Evolutionary conservation across 2,113 vertebrate genomes (phyloP).

Genomic region (Spermophilus dauricus): DNA sequence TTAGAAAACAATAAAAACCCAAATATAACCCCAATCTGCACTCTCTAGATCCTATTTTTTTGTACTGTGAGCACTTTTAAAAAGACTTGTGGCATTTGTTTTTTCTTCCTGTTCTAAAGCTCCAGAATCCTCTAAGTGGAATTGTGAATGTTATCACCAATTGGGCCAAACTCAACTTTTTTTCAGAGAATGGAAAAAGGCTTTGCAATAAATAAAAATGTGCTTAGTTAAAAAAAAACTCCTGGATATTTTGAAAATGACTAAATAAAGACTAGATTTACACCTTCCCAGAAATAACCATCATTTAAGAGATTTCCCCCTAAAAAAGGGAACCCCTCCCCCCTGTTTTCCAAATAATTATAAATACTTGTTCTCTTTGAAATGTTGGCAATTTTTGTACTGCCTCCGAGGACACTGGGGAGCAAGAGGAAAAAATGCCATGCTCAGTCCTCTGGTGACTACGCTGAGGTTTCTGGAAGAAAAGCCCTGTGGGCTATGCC

Average conservation of each 20-base stretch:
- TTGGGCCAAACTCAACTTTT: neutral
- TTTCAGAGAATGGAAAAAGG: neutral
- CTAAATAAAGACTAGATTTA: constrained; percentile 23
- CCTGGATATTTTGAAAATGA: neutral
- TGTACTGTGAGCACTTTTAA: neutral
- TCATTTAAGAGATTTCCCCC: constrained; percentile 26
- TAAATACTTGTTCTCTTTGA: constrained; percentile 42
- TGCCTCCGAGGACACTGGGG: neutral
- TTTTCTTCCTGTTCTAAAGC: neutral
- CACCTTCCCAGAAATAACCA: constrained; percentile 29
- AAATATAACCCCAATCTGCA: neutral
- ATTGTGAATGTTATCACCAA: neutral
- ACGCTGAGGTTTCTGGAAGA: neutral
- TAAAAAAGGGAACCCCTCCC: neutral
- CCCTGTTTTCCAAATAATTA: neutral
- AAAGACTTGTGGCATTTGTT: neutral
- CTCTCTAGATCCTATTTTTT: neutral
- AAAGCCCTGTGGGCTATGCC: neutral
- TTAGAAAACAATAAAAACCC: constrained; percentile 59
- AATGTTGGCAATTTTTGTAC: neutral
- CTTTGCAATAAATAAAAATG: constrained; percentile 44
- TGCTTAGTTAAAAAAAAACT: neutral
- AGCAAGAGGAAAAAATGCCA: neutral
- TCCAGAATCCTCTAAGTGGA: neutral
- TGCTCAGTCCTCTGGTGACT: neutral